Evolutionary conservation across 2,113 vertebrate genomes (phyloP).

Genomic region (Tragelaphus strepsiceros): DNA sequence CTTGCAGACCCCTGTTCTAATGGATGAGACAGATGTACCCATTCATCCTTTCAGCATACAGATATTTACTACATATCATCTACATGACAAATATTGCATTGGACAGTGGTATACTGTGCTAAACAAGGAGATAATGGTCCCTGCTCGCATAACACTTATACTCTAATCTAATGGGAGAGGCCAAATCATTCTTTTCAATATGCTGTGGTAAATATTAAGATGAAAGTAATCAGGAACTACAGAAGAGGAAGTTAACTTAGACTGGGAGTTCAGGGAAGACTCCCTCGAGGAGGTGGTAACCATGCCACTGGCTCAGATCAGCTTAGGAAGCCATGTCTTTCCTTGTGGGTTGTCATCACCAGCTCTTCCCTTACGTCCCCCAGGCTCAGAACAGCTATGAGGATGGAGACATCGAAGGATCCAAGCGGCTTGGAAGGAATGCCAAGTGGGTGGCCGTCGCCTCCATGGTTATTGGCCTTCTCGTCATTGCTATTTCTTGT

Average conservation of each 20-base stretch:
- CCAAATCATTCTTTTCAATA: neutral
- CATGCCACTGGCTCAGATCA: neutral
- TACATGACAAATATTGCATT: neutral
- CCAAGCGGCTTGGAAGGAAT: slow-evolving; percentile 84
- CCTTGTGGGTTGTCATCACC: neutral
- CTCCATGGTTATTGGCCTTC: slow-evolving; percentile 86
- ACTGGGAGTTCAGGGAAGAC: neutral
- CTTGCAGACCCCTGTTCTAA: neutral
- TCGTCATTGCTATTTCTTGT: slow-evolving; percentile 82
- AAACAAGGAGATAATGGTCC: too few species aligned
- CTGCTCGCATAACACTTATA: too few species aligned
- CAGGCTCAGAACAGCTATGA: slow-evolving; percentile 91
- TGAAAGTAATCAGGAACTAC: neutral
- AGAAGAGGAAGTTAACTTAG: neutral
- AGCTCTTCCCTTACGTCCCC: slow-evolving; percentile 54
- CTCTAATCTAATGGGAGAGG: neutral
- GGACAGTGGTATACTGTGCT: too few species aligned
- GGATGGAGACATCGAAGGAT: slow-evolving; percentile 87
- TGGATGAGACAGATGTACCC: too few species aligned
- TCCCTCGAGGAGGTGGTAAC: neutral
- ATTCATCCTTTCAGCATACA: neutral
- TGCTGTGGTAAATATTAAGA: neutral
- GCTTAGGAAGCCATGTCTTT: neutral
- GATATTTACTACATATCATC: neutral
- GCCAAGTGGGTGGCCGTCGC: slow-evolving; percentile 87